Base-by-base conservation (phyloP, 2,888 invertebrate genomes). In the Mythimna loreyi region DNA sequence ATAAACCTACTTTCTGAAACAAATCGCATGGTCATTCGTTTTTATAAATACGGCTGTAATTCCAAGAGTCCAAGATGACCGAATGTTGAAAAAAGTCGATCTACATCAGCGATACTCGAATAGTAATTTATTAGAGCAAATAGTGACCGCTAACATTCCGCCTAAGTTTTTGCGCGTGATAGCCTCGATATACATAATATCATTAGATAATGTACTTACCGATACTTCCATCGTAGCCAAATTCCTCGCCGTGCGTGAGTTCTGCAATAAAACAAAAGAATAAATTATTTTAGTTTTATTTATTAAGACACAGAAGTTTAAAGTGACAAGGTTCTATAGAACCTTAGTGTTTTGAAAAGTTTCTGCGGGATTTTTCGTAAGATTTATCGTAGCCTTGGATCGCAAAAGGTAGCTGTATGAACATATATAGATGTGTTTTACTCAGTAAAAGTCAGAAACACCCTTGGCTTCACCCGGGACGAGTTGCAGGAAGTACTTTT, bases 191-290 rank as follows among this genome's bases (percentile, higher is more conserved):
- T 45, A 23, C 13, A n/a, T 50, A 49, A 36, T 23, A 36, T 45
- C 33, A 59, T 28, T 43, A 40, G 40, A 16, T 40, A 40, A 55
- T 11, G n/a, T 71, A 53, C 88, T 90, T 92, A 96, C 97, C 97
- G 82, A 95, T 94, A 16, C 91, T 91, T 74, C 96, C 97, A 86
- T 96, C 96, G 84, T 97, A 97, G 25, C 96, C 96, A 76, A 97
- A 97, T 82, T 96, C 96, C 83, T 96, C 96, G 30, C 93, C 94
- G 23, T 86, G 85, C 30, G 91, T 91, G 59, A 90, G 81, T 50
- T 90, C 89, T 61, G 92, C 88, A 69, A 78, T 92, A 94, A 80
- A 85, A 87, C 82, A 85, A 80, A 57, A 73, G 5, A 67, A 40
- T 25, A 57, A 45, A 52, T 36, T 69, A 28, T 45, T 7, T 40